Percentiles rank a stretch among this genome's conserved stretches.
These are phyloP conservation scores for Helicoverpa armigera DNA, from an alignment of 1,140 invertebrate genomes.

Conservation along the genomic window DNA sequence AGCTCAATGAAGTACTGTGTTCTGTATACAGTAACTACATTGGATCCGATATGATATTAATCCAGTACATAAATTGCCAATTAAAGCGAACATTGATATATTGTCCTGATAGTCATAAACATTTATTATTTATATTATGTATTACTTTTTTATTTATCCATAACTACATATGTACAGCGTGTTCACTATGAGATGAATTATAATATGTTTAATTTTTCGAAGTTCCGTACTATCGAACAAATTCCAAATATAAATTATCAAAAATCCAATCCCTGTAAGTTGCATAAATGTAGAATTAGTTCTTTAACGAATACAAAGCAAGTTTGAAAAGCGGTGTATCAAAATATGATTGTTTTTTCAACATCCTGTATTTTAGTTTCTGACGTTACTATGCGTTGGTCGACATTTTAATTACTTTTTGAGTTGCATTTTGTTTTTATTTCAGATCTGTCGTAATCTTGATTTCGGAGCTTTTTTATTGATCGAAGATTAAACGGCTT, in stretches of 20 bases:
- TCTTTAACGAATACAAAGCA: too few species aligned
- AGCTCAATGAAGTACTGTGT: too few species aligned
- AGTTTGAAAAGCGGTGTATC: background rate
- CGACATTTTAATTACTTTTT: slow-evolving; percentile 3
- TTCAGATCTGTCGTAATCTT: background rate
- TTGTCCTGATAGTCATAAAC: slow-evolving; percentile 1
- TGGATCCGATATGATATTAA: background rate
- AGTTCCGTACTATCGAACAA: too few species aligned
- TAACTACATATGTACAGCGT: background rate
- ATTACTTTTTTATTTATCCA: background rate
- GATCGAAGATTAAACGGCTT: background rate
- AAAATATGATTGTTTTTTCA: too few species aligned
- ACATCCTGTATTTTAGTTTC: background rate
- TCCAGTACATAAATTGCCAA: slow-evolving; percentile 16
- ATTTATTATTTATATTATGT: background rate
- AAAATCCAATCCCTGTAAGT: too few species aligned
- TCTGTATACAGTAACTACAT: too few species aligned
- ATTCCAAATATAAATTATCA: too few species aligned
- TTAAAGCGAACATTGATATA: slow-evolving; percentile 11
- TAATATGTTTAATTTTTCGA: too few species aligned
- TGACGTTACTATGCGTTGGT: background rate
- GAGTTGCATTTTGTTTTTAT: background rate
- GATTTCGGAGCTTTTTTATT: background rate
- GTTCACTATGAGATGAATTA: too few species aligned
- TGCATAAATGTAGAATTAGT: too few species aligned